Conservation (phyloP, 1,140 invertebrate genomes). For the Harpegnathos saltator region DNA sequence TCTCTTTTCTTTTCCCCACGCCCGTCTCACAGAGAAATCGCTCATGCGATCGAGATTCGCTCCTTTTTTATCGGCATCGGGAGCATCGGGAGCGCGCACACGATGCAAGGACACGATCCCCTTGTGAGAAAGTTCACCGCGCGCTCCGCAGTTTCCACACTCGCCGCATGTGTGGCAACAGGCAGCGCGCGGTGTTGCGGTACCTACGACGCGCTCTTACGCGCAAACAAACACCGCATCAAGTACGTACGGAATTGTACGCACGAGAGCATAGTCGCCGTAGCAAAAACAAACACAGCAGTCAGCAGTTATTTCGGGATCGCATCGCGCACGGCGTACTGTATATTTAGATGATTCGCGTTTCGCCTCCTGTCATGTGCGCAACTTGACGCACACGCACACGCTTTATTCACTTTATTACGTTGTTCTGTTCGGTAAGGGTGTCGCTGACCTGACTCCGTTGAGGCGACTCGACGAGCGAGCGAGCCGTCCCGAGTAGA, state of each 20-base stretch:
- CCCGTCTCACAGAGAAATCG: neutral
- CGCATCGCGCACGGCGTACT: constrained; percentile 52
- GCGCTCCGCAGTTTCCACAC: neutral
- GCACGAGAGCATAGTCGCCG: constrained; percentile 51
- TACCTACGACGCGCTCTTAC: neutral
- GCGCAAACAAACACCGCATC: constrained; percentile 34
- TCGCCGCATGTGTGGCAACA: neutral
- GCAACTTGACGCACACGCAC: constrained; percentile 36
- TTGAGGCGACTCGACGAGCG: too few relatives aligned
- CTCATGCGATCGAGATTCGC: neutral
- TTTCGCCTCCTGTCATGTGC: constrained; percentile 51
- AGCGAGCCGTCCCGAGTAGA: too few relatives aligned
- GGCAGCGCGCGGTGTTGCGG: neutral
- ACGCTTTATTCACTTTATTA: constrained; percentile 50
- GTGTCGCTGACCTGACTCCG: constrained; percentile 39
- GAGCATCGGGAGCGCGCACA: neutral
- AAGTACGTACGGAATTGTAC: constrained; percentile 51
- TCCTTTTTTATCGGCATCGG: constrained; percentile 14
- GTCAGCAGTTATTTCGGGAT: constrained; percentile 61
- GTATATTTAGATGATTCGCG: constrained; percentile 73
- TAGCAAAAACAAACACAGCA: constrained; percentile 63
- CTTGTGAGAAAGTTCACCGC: neutral
- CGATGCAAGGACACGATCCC: neutral
- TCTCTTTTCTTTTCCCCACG: too few relatives aligned
- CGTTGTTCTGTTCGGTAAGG: constrained; percentile 27